These are phyloP conservation scores for Gymnoscopelus braueri DNA, from an alignment of 2,797 vertebrate species.

Conservation along the genomic window DNA sequence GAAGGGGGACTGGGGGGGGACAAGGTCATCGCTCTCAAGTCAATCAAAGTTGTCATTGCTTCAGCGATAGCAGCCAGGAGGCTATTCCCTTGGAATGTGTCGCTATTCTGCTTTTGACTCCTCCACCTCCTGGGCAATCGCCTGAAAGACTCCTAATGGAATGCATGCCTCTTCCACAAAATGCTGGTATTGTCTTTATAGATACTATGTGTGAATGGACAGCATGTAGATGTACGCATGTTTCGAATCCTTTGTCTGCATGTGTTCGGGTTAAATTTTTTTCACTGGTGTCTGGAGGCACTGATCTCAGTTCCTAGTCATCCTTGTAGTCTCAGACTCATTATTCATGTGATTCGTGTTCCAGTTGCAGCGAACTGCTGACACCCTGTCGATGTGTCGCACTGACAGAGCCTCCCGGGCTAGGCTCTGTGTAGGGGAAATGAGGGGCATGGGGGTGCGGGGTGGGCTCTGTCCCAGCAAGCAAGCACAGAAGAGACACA, in stretches of 20 bases:
- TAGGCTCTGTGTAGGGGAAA: slow-evolving; percentile 52
- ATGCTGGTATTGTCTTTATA: slow-evolving; percentile 8
- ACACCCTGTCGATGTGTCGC: slow-evolving; percentile 78
- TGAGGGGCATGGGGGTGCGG: slow-evolving; percentile 38
- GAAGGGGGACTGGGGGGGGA: slow-evolving; percentile 50
- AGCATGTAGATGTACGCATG: background rate
- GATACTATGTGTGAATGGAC: background rate
- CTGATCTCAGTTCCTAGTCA: slow-evolving; percentile 67
- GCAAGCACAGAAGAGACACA: slow-evolving; percentile 53
- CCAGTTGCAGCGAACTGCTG: slow-evolving; percentile 71
- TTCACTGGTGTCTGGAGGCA: slow-evolving; percentile 49
- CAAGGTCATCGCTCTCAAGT: slow-evolving; percentile 77
- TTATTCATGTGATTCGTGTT: slow-evolving; percentile 81
- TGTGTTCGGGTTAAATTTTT: slow-evolving; percentile 28
- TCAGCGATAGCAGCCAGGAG: slow-evolving; percentile 63
- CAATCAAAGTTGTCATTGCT: slow-evolving; percentile 76
- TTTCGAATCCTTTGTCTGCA: slow-evolving; percentile 4
- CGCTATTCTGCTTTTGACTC: slow-evolving; percentile 43
- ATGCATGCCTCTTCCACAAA: slow-evolving; percentile 16
- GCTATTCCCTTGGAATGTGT: slow-evolving; percentile 67
- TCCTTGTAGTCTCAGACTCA: slow-evolving; percentile 74
- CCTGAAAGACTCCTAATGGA: slow-evolving; percentile 44
- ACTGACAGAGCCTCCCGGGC: slow-evolving; percentile 66
- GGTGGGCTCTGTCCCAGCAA: slow-evolving; percentile 58
- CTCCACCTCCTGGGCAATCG: slow-evolving; percentile 48